Percentiles rank a stretch among this genome's conserved stretches.
Conservation (phyloP, 2,797 vertebrate genomes). For the Heliangelus exortis region DNA sequence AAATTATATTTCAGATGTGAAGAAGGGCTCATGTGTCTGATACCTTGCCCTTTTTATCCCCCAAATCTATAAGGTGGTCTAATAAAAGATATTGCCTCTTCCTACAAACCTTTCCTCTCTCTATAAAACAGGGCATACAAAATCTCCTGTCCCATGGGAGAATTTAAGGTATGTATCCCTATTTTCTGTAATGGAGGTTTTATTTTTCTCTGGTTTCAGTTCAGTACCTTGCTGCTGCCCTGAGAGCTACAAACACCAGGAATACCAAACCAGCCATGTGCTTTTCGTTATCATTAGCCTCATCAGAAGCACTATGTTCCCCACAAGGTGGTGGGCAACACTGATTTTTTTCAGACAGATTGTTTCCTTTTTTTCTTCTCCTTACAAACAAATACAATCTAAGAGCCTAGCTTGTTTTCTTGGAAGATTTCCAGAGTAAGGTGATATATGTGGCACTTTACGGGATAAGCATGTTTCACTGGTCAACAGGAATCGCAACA, state of each 20-base stretch:
- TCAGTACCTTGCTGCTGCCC: not conserved
- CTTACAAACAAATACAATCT: not conserved
- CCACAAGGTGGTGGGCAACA: constrained; percentile 2
- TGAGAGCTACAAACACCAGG: not conserved
- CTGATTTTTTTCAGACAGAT: not conserved
- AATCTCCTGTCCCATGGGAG: not conserved
- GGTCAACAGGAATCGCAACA: not conserved
- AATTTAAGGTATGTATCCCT: not conserved
- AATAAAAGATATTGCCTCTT: constrained; percentile 30
- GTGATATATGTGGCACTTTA: not conserved
- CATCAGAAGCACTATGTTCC: not conserved
- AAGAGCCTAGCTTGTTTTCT: not conserved
- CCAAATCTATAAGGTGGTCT: not conserved
- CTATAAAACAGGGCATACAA: not conserved
- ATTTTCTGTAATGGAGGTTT: not conserved
- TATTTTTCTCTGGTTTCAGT: not conserved
- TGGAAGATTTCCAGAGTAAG: constrained; percentile 24
- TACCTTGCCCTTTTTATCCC: not conserved
- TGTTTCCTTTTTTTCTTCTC: not conserved
- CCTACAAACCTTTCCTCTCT: not conserved
- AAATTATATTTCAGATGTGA: constrained; percentile 42
- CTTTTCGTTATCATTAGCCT: not conserved
- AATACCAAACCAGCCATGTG: not conserved
- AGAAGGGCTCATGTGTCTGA: constrained; percentile 6
- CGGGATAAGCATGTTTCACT: constrained; percentile 6